Evolutionary conservation across 2,888 invertebrate species (phyloP).

Genomic region (Heliconius ismenius): DNA sequence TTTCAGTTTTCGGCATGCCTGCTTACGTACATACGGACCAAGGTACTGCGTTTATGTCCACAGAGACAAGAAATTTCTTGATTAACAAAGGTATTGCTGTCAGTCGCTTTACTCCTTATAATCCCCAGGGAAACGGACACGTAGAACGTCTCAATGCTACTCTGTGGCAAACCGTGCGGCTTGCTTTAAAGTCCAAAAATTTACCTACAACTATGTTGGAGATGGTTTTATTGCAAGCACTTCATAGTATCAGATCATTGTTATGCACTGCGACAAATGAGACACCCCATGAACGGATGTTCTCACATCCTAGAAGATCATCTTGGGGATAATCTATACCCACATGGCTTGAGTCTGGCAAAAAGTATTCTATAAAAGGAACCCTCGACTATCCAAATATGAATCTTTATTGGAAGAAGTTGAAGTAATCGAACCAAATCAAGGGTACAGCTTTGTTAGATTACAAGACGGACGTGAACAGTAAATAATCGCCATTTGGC

Average conservation of each 20-base stretch:
- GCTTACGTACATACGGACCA: slow-evolving; percentile 3
- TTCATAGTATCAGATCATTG: slow-evolving; percentile 14
- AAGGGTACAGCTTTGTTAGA: background rate
- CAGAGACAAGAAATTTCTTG: slow-evolving; percentile 11
- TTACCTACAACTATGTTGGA: slow-evolving; percentile 3
- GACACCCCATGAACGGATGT: slow-evolving; percentile 26
- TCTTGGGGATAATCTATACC: background rate
- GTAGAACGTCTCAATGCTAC: slow-evolving; percentile 13
- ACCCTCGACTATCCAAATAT: background rate
- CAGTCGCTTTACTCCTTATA: background rate
- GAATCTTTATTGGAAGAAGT: background rate
- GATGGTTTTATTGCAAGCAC: background rate
- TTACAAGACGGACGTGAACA: background rate
- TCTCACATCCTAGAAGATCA: slow-evolving; percentile 9
- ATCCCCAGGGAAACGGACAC: slow-evolving; percentile 12
- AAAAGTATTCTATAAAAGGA: background rate
- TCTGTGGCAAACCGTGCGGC: background rate
- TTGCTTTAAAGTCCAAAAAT: background rate
- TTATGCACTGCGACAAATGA: slow-evolving; percentile 19
- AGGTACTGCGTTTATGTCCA: slow-evolving; percentile 12
- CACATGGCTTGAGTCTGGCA: background rate
- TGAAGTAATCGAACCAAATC: background rate
- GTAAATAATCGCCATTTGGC: background rate
- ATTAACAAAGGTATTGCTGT: slow-evolving; percentile 1
- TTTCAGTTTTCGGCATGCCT: background rate